These are phyloP conservation scores for Neosilurus hyrtlii DNA, from an alignment of 2,797 vertebrate species.

Conservation along the genomic window DNA sequence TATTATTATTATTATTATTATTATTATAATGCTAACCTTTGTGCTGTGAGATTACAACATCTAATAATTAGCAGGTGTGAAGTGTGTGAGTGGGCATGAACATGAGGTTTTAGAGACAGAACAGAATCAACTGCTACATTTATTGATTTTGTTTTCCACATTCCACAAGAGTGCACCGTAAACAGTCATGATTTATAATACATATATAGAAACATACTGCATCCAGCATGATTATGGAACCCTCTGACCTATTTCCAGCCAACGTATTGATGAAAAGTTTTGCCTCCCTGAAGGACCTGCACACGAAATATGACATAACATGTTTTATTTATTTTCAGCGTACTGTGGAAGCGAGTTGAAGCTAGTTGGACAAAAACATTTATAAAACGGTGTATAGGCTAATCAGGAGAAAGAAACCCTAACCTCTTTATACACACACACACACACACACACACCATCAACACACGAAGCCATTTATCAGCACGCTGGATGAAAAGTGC, in stretches of 20 bases:
- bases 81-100: too few relatives aligned
- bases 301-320: background rate
- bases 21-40: too few relatives aligned
- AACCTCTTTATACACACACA: background rate
- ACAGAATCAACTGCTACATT: background rate
- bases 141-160: conserved; percentile 2
- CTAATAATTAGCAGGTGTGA: too few relatives aligned
- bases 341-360: background rate
- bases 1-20: too few relatives aligned
- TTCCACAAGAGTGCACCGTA: conserved; percentile 1
- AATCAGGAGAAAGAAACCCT: background rate
- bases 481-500: background rate
- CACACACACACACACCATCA: background rate
- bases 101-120: too few relatives aligned
- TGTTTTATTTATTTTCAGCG: background rate
- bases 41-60: too few relatives aligned
- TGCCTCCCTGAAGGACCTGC: background rate
- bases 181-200: background rate
- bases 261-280: conserved; percentile 11
- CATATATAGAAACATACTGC: background rate
- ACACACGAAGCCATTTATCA: background rate
- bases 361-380: background rate
- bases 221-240: conserved; percentile 3
- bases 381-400: background rate
- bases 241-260: background rate